Base-by-base conservation (phyloP, 1,140 invertebrate species). In the Scaptomyza hsui region DNA sequence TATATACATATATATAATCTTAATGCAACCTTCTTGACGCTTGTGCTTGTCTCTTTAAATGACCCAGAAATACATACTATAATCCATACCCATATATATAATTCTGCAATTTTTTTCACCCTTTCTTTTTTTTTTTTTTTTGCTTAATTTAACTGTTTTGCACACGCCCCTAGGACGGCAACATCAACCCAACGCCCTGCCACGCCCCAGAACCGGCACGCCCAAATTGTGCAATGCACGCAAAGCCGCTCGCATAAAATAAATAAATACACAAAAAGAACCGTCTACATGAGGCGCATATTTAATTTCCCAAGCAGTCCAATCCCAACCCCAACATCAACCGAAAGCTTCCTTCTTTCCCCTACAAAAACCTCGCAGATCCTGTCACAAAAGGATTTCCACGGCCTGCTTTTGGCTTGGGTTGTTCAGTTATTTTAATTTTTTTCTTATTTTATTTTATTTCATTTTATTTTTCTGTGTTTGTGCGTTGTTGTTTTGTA, bases 271-370 rank as follows among this genome's bases (percentile, higher is more conserved):
- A 55, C 48, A 61, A 48, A 57, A 51, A 60, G 70, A 82, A 45
- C 32, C 72, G 52, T 70, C 76, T 85, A 85, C 81, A 85, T 85
- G 80, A 80, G 80, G 72, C 80, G 80, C 81, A 85, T 85, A 85
- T 86, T 85, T 85, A 85, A 85, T 85, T 80, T 63, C 42, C 68
- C 60, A 60, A 19, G 18, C 56, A 55, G 24, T 15, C 47, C 45
- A 19, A 5, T 21, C 7, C 47, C 24, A 39, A 12, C 16, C 16
- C 26, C 26, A 7, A 29, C 9, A 21, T 4, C 26, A 29, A 29
- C 6, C 26, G 26, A 29, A 29, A 10, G 26, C 26, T 29, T 29
- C 19, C 19, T 4, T 4, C 19, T 4, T 4, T 21, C 26, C 41
- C 37, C n/a, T n/a, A n/a, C n/a, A n/a, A n/a, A 41, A 15, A 45